These are phyloP conservation scores for Xenus cinereus DNA, from an alignment of 2,113 vertebrate species.

Conservation along the genomic window DNA sequence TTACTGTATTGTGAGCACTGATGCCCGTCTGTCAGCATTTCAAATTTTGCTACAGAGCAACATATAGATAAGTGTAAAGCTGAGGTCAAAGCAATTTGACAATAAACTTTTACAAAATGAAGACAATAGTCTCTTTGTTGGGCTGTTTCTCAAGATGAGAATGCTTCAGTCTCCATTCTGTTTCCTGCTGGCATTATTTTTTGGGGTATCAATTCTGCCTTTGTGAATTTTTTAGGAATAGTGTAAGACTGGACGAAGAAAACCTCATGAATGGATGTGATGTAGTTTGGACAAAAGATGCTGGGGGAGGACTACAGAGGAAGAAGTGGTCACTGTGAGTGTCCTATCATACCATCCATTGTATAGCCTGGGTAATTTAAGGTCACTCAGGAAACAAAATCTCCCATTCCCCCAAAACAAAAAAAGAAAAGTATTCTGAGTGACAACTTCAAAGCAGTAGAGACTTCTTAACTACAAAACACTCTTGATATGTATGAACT, in stretches of 20 bases:
- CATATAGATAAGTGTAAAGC: constrained; percentile 61
- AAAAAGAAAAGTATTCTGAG: background rate
- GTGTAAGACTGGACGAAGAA: constrained; percentile 67
- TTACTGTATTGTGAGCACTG: constrained; percentile 22
- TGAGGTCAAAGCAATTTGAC: constrained; percentile 70
- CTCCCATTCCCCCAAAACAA: background rate
- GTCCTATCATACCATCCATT: background rate
- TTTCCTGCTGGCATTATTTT: constrained; percentile 72
- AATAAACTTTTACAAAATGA: constrained; percentile 69
- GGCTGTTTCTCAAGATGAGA: constrained; percentile 38
- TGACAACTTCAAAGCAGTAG: background rate
- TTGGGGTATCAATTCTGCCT: constrained; percentile 71
- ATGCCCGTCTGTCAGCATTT: constrained; percentile 12
- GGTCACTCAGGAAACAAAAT: constrained; percentile 40
- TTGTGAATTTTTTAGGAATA: constrained; percentile 76
- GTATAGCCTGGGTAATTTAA: constrained; percentile 42
- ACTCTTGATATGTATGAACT: background rate
- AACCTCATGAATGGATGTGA: constrained; percentile 70
- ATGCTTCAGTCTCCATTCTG: constrained; percentile 28
- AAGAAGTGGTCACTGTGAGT: constrained; percentile 53
- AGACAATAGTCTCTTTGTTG: constrained; percentile 76
- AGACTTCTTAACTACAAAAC: background rate
- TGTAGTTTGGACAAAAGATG: constrained; percentile 71
- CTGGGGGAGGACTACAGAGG: constrained; percentile 39
- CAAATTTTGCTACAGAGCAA: constrained; percentile 54